Evolutionary conservation across 2,888 invertebrate species (phyloP), one percentile per base, ranked within the genome.

Genomic region (Ferdinandea cuprea): DNA sequence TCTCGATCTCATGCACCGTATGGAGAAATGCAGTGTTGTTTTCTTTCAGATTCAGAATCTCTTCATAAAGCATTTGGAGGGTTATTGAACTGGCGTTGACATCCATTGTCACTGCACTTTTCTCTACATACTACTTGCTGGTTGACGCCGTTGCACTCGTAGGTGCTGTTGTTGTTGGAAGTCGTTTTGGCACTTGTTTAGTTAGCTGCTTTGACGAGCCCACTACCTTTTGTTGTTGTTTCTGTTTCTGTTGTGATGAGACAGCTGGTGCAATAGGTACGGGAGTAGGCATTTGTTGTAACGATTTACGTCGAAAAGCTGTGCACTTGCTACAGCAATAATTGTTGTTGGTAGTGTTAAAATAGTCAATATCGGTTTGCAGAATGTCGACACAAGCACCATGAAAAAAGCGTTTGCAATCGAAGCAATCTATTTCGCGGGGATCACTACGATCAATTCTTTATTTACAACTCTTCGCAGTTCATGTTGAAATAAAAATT

Each of bases 31-130:
- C 50, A 0, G 15, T 15, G 44, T 54, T 44, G 1, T 56, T 68
- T 42, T 48, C 17, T 44, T 68, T 68, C 9, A 54, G 13, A 15
- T 3, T 42, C 0, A 52, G n/a, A 11, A 42, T 52, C 5, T 66
- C 42, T 32, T 48, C 40, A 9, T 50, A 52, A 0, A 65, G 37
- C 30, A 42, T 3, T 40, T 54, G 40, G 3, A 66, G 66, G 44
- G 44, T 66, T 66, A 66, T 66, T 66, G 66, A 35, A 66, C 28
- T 54, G 2, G 2, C 50, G 3, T 2, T 15, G 50, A n/a, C 15
- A 30, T 7, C 15, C 25, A 25, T 5, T 25, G 25, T 5, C 25
- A 25, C 25, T 50, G 15, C 3, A 28, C 50, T 15, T 15, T 28
- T 15, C 15, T 30, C 6, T 11, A 19, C 17, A 32, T 15, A 8